Conservation (phyloP, 2,797 vertebrate genomes). For the Liparis tanakae region DNA sequence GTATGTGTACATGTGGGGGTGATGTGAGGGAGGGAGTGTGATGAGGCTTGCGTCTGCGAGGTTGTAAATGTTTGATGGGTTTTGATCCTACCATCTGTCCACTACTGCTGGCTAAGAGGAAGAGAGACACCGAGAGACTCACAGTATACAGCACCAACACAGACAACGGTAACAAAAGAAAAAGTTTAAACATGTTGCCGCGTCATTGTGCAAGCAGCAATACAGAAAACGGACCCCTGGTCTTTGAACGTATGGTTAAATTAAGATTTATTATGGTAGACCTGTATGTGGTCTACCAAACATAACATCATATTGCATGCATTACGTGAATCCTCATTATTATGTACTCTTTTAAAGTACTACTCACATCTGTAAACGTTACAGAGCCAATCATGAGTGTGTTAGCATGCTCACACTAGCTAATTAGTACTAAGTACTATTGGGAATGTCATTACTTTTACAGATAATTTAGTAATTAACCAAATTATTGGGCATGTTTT, state of each 20-base stretch:
- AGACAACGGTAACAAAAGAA: background rate
- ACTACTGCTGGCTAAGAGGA: slow-evolving; percentile 52
- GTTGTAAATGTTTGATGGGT: slow-evolving; percentile 83
- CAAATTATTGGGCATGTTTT: background rate
- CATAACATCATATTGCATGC: background rate
- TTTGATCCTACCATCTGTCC: slow-evolving; percentile 81
- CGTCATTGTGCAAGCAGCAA: slow-evolving; percentile 1
- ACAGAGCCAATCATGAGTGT: background rate
- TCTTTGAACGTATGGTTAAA: slow-evolving; percentile 8
- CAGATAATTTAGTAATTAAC: background rate
- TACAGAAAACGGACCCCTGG: background rate
- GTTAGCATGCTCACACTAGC: background rate
- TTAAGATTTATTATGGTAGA: background rate
- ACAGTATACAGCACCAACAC: slow-evolving; percentile 1
- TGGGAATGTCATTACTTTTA: background rate
- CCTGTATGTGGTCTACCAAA: background rate
- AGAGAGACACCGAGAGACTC: slow-evolving; percentile 25
- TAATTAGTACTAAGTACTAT: background rate
- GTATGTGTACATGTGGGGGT: slow-evolving; percentile 42
- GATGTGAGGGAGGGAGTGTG: slow-evolving; percentile 59
- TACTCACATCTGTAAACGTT: background rate
- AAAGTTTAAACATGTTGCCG: slow-evolving; percentile 2
- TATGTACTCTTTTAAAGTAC: background rate
- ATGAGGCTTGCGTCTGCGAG: slow-evolving; percentile 63
- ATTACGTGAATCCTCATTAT: background rate